Percentiles rank a stretch among this genome's conserved stretches.
These are phyloP conservation scores for Diaperis boleti DNA, from an alignment of 2,888 invertebrate genomes.

Conservation along the genomic window DNA sequence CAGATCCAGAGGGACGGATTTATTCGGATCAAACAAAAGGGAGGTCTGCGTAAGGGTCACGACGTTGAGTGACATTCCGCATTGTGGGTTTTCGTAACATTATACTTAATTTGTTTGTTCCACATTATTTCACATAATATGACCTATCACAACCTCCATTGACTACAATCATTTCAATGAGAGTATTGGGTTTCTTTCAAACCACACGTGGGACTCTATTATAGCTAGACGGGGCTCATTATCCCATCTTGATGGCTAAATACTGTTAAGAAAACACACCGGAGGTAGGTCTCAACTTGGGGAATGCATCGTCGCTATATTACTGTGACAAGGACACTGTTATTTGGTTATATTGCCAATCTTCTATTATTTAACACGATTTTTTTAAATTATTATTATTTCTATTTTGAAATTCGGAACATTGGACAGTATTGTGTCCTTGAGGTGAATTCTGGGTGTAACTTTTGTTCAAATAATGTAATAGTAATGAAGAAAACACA, in stretches of 20 bases:
- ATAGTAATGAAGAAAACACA: too few species aligned
- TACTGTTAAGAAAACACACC: constrained; percentile 52
- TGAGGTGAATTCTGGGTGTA: too few species aligned
- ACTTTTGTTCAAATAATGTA: too few species aligned
- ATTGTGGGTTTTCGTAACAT: constrained; percentile 47
- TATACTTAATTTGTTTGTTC: constrained; percentile 52
- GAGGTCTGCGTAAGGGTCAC: background rate
- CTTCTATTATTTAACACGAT: too few species aligned
- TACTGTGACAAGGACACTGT: too few species aligned
- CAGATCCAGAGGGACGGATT: constrained; percentile 14
- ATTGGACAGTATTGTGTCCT: too few species aligned
- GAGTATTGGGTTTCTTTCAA: constrained; percentile 46
- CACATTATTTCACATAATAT: constrained; percentile 44
- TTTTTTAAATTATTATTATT: too few species aligned
- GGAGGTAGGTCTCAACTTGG: too few species aligned
- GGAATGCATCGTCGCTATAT: too few species aligned
- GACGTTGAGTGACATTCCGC: constrained; percentile 37
- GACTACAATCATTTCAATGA: constrained; percentile 49
- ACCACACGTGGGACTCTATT: constrained; percentile 42
- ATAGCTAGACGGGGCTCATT: constrained; percentile 43
- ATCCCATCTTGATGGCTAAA: constrained; percentile 50
- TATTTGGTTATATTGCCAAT: too few species aligned
- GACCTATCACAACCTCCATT: constrained; percentile 48
- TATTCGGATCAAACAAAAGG: constrained; percentile 1
- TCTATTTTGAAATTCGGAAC: too few species aligned